These are phyloP conservation scores for Alcedo quadribrachys DNA, from an alignment of 2,797 vertebrate species.

Conservation along the genomic window DNA sequence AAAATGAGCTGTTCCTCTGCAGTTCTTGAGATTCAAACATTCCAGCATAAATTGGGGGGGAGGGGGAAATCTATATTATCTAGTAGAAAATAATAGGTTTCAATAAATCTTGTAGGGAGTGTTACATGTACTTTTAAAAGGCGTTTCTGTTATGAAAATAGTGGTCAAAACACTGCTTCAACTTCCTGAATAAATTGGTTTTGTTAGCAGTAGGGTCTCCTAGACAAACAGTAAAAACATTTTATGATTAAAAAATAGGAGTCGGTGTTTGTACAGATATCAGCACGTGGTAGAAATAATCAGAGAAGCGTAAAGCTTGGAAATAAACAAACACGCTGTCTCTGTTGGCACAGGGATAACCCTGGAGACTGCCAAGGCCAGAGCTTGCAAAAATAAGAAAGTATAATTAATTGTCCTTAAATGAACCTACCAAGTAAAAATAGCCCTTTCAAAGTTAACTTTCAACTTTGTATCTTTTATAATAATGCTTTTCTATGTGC, in stretches of 20 bases:
- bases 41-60: not conserved
- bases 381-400: conserved; percentile 47
- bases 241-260: conserved; percentile 13
- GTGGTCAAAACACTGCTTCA: not conserved
- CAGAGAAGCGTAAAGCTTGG: conserved; percentile 57
- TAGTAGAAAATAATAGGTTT: not conserved
- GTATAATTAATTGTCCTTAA: conserved; percentile 69
- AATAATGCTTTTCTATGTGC: not conserved
- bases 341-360: conserved; percentile 60
- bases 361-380: conserved; percentile 63
- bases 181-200: not conserved
- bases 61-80: not conserved
- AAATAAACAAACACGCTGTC: conserved; percentile 50
- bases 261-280: not conserved
- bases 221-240: conserved; percentile 2
- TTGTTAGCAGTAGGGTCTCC: not conserved
- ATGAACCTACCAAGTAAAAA: conserved; percentile 47
- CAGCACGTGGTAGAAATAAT: conserved; percentile 35
- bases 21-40: not conserved
- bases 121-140: not conserved
- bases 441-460: not conserved
- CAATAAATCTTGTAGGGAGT: rapidly evolving
- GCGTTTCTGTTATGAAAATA: not conserved
- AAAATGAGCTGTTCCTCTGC: not conserved
- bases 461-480: not conserved